phyloP scores from a whole-genome alignment of 2,797 vertebrate species.

The Nyctalus aviator region DNA sequence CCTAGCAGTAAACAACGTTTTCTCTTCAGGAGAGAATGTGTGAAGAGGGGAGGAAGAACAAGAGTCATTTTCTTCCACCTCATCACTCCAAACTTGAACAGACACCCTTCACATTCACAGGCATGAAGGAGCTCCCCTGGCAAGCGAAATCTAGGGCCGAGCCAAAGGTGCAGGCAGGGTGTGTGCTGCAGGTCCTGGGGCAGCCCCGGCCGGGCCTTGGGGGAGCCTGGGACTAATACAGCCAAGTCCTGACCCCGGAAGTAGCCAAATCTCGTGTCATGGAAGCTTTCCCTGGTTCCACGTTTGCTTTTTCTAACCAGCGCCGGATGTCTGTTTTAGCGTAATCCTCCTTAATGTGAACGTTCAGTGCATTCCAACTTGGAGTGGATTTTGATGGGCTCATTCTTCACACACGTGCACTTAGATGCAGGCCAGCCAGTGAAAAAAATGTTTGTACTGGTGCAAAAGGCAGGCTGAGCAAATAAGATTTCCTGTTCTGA shows the following conservation, averaged over 20 bases:
- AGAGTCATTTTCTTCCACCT: slow-evolving; percentile 33
- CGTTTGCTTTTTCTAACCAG: not conserved
- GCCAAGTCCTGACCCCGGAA: not conserved
- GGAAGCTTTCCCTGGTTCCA: not conserved
- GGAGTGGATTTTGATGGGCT: not conserved
- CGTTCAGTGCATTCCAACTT: not conserved
- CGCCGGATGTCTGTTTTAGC: not conserved
- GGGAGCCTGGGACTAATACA: not conserved
- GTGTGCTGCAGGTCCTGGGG: accelerated
- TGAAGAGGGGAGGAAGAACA: not conserved
- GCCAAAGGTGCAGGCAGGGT: not conserved
- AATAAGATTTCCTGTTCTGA: not conserved
- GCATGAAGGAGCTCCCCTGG: not conserved
- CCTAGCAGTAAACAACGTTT: not conserved
- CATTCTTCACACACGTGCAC: not conserved
- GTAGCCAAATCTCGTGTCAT: not conserved
- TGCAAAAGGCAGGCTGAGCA: not conserved
- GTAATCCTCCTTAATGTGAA: not conserved
- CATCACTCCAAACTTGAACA: not conserved
- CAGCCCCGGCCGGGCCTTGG: accelerated
- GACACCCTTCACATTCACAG: not conserved
- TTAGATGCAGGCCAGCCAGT: not conserved
- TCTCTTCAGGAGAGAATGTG: slow-evolving; percentile 39
- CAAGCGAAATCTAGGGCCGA: not conserved
- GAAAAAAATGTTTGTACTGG: not conserved